A percentile compares a stretch with the other conserved stretches of the same genome.
These are phyloP conservation scores for Thyatira batis DNA, from an alignment of 2,888 invertebrate genomes.

Conservation along the genomic window DNA sequence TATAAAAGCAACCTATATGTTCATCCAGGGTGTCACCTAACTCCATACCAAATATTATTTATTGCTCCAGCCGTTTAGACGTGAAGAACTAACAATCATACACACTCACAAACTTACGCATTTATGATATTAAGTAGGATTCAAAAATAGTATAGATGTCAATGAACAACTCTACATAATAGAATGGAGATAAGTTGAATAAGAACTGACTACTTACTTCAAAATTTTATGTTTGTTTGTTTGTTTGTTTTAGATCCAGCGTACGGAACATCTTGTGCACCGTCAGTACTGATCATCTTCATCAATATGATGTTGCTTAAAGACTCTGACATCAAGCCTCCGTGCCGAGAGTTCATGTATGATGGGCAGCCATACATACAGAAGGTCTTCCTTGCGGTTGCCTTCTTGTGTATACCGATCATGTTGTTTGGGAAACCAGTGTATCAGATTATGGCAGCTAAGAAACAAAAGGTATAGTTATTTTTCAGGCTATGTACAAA, in stretches of 20 bases:
- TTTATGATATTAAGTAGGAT: too few relatives aligned
- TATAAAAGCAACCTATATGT: too few relatives aligned
- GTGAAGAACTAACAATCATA: too few relatives aligned
- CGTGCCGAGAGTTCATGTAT: constrained; percentile 84
- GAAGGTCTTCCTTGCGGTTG: constrained; percentile 83
- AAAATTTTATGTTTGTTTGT: neutral
- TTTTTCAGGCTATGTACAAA: too few relatives aligned
- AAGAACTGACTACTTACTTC: too few relatives aligned
- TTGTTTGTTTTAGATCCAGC: constrained; percentile 54
- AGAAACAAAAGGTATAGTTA: constrained; percentile 54
- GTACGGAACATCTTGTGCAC: constrained; percentile 84
- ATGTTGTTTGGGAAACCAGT: constrained; percentile 91
- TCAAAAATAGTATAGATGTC: too few relatives aligned
- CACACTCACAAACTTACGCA: too few relatives aligned
- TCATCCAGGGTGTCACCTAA: too few relatives aligned
- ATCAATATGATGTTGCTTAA: constrained; percentile 91
- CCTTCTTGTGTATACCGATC: constrained; percentile 87
- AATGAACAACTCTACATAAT: too few relatives aligned
- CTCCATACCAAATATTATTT: too few relatives aligned
- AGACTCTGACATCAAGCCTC: constrained; percentile 54
- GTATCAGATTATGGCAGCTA: constrained; percentile 78
- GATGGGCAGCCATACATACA: constrained; percentile 83
- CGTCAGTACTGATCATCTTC: constrained; percentile 89
- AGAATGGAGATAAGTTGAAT: too few relatives aligned
- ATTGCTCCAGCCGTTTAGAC: too few relatives aligned